Conservation (phyloP, 2,797 vertebrate genomes). For the Leuciscus waleckii region DNA sequence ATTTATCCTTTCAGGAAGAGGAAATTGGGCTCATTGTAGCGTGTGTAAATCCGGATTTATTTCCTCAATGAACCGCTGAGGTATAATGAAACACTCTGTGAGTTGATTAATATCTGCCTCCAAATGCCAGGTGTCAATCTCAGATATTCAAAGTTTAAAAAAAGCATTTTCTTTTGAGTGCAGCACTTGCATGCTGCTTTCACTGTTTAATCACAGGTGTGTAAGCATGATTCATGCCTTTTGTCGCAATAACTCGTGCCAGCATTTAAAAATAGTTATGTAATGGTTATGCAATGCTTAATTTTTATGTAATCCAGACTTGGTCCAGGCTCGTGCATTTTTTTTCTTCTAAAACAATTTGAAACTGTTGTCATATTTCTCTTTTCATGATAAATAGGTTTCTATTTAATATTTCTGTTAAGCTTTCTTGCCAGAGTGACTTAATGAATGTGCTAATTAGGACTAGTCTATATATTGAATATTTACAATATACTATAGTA, state of each 20-base stretch:
- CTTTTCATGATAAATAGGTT: not conserved
- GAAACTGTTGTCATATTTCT: not conserved
- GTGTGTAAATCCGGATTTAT: conserved; percentile 34
- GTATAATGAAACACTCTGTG: conserved; percentile 6
- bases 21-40: conserved; percentile 23
- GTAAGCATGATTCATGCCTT: conserved; percentile 32
- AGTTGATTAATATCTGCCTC: conserved; percentile 19
- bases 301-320: conserved; percentile 50
- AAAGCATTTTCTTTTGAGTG: conserved; percentile 11
- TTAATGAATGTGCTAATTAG: not conserved
- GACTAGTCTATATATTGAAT: not conserved
- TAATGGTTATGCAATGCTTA: conserved; percentile 52
- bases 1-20: conserved; percentile 6
- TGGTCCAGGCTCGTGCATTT: conserved; percentile 1
- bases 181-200: not conserved
- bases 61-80: conserved; percentile 17
- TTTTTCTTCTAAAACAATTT: conserved; percentile 3
- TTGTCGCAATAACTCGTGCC: conserved; percentile 21
- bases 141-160: not conserved
- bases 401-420: not conserved
- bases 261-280: conserved; percentile 42
- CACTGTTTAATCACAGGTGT: conserved; percentile 14
- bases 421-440: not conserved
- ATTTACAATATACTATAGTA: not conserved
- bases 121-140: conserved; percentile 35